Base-by-base conservation (phyloP, 2,797 vertebrate species). In the Anabacerthia variegaticeps region DNA sequence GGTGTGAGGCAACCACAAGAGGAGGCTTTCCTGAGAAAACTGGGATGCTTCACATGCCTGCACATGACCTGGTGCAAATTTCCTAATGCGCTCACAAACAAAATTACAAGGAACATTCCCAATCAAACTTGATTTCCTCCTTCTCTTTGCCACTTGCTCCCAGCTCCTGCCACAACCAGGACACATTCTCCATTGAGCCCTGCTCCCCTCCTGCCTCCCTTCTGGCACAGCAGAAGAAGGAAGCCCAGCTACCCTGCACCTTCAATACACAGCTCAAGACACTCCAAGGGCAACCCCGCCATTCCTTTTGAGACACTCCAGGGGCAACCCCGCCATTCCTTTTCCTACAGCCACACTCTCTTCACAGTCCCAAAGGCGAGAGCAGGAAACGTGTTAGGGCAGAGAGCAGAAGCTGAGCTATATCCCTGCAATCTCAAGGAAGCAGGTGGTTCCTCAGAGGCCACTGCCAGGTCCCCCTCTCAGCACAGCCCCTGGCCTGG, bases 381-480 rank as follows among this genome's bases (percentile, higher is more conserved):
- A 32, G 43, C 93, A 95, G 92, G 91, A 96, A 93, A 85, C 88
- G 51, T 44, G 87, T 19, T 11, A 48, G 30, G 68, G 58, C 74
- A 77, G 54, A 78, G 78, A 58, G 86, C 56, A 24, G 44, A 46
- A 14, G 54, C 86, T 37, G 54, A 65, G 89, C 43, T 67, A 17
- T 13, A 34, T 72, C 54, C 69, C 61, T 68, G 84, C 78, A 91
- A 96, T 96, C 95, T 91, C n/a, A 65, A 91, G 95, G 92, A 95
- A 96, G 82, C 95, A 96, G 95, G 79, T 75, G 89, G 93, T 94
- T 95, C 95, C 95, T 93, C 69, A 39, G 48, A 55, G 68, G 63
- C 36, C 77, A 3, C 5, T 41, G 89, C 91, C 89, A 68, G 51
- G 2, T 94, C 93, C 22, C 1, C 75, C 54, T 55, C 73, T 68